Evolutionary conservation across 2,113 vertebrate species (phyloP), one percentile per base, ranked within the genome.

Genomic region (Macquaria australasica): DNA sequence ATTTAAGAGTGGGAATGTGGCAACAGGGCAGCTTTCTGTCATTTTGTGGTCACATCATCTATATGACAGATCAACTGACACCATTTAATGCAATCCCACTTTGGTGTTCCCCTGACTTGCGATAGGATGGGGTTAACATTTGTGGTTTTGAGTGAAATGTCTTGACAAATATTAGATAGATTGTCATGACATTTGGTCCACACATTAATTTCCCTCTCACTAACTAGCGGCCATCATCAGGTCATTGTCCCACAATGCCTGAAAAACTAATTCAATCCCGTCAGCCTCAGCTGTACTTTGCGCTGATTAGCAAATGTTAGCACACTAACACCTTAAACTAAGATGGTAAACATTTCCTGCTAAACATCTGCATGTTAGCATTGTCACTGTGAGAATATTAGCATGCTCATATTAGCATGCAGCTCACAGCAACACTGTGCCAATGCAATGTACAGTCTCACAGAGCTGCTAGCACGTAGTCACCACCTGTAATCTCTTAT

Each of bases 1-100:
- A 81, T 79, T 82, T 58, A 55, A 77, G 34, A 75, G 45, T 55
- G 43, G 25, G 18, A 74, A 74, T 66, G 45, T 31, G 51, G 10
- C 28, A 45, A 8, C 6, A 14, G 63, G 41, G 34, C 23, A 45
- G 60, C 23, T 71, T 63, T 66, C 0, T n/a, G 3, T 82, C 9
- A 23, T 1, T 43, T 37, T 48, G 9, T 34, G 64, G 63, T 58
- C 31, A 16, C 18, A 56, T 64, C 12, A 37, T 63, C 41, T 48
- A 0, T 58, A 14, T 58, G 60, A 37, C 21, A 53, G 37, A 68
- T 59, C 1, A 72, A 62, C 50, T 18, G 1, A 8, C 5, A 48
- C 1, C 8, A 45, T 85, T 79, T 59, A 64, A 39, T 23, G 8
- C 3, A 73, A 31, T 21, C 15, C 23, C 8, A n/a, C 73, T 50